Base-by-base conservation (phyloP, 1,140 invertebrate species). In the Radopholus similis region DNA sequence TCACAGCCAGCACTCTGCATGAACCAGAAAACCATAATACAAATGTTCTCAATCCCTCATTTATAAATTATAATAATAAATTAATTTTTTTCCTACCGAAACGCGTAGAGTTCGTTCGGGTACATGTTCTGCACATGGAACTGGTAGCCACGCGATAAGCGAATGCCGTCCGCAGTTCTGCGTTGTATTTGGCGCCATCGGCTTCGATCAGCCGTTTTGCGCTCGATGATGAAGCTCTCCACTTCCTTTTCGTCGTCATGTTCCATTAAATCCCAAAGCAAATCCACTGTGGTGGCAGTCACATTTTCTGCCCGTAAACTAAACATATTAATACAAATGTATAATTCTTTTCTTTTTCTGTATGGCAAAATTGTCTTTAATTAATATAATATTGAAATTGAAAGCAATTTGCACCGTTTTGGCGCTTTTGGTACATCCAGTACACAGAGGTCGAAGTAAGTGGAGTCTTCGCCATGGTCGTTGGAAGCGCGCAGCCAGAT, bases 1-100 rank as follows among this genome's bases (percentile, higher is more conserved):
- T 98, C 15, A 92, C 91, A 13, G 95, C 95, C 86, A 93, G 90
- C 1, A 98, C 89, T 70, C 95, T 62, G 30, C 23, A 51, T 47
- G 18, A 13, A 84, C 95, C 93, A 26, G 47, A n/a, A n/a, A n/a
- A n/a, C 28, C 13, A 64, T 57, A n/a, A 32, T n/a, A 40, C 51
- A 56, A 15, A 65, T 47, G n/a, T n/a, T n/a, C n/a, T n/a, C n/a
- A n/a, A n/a, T n/a, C n/a, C n/a, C n/a, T n/a, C n/a, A n/a, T n/a
- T n/a, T n/a, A n/a, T n/a, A n/a, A n/a, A n/a, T n/a, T n/a, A n/a
- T n/a, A n/a, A n/a, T n/a, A n/a, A n/a, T n/a, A n/a, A n/a, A n/a
- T n/a, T n/a, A n/a, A 8, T 34, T 51, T 13, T 26, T 67, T 0
- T 94, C 91, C 30, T 51, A 28, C 35, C 89, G 89, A 37, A 65